Base-by-base conservation (phyloP, 1,140 invertebrate species). In the Matsumurasca onukii region DNA sequence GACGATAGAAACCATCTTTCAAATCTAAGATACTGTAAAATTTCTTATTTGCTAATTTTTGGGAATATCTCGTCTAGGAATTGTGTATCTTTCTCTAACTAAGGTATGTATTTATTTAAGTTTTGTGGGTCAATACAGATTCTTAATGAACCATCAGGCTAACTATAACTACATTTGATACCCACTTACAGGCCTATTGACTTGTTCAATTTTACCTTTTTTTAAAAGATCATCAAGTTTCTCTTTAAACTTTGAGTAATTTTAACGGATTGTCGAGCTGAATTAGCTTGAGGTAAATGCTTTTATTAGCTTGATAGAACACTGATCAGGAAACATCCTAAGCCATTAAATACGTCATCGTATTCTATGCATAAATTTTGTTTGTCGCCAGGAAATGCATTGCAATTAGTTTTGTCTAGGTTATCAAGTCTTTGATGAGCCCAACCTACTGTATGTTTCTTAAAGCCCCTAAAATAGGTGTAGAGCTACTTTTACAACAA, bases 111-210 rank as follows among this genome's bases (percentile, higher is more conserved):
- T 74, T 74, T 17, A 74, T 30, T 49, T 74, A 25, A 17, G 63
- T 72, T 1, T n/a, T n/a, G n/a, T n/a, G n/a, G n/a, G n/a, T n/a
- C n/a, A n/a, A n/a, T n/a, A n/a, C n/a, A n/a, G n/a, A n/a, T n/a
- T n/a, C n/a, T n/a, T n/a, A n/a, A n/a, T n/a, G n/a, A n/a, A n/a
- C n/a, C n/a, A n/a, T 76, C 79, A 67, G 82, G 79, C 34, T 73
- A 70, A 2, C 77, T 75, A 22, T 75, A 66, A 0, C 80, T 73
- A 55, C 79, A 69, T n/a, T 79, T 78, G 25, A 75, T 73, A 20
- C 75, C 73, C 79, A 78, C 69, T 68, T 1, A 68, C 55, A 12
- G 67, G 70, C 59, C 55, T 66, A 48, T 72, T 61, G 27, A 72
- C 71, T 51, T 66, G 62, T 0, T 25, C 31, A 31, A 73, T 72